Percentiles rank a stretch among this genome's conserved stretches.
phyloP scores from a whole-genome alignment of 2,797 vertebrate genomes.

The Triplophysa yarkandensis region DNA sequence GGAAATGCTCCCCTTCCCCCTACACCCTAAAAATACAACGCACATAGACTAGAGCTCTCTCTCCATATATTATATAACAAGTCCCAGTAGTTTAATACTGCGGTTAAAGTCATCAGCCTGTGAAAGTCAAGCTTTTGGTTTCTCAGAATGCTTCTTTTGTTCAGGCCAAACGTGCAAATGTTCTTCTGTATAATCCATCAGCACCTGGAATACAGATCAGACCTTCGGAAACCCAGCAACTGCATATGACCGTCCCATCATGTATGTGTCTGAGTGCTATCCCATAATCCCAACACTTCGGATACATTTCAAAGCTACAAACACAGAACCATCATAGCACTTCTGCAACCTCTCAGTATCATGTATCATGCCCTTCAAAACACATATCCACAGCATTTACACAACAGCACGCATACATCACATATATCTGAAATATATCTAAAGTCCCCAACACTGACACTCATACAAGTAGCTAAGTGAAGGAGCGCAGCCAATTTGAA shows the following conservation, averaged over 20 bases:
- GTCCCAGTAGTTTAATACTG: conserved; percentile 40
- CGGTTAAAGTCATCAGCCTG: conserved; percentile 42
- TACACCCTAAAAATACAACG: neutral
- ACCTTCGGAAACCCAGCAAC: conserved; percentile 52
- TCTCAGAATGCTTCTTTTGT: conserved; percentile 63
- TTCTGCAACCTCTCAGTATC: too few relatives aligned
- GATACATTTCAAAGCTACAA: too few relatives aligned
- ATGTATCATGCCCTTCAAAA: too few relatives aligned
- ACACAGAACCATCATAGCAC: too few relatives aligned
- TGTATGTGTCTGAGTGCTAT: neutral
- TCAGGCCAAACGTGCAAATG: conserved; percentile 61
- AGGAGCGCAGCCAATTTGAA: too few relatives aligned
- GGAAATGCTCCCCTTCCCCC: conserved; percentile 62
- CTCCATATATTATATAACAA: conserved; percentile 37
- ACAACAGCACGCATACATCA: too few relatives aligned
- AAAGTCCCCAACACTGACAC: too few relatives aligned
- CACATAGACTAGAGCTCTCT: neutral
- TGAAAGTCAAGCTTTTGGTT: conserved; percentile 55
- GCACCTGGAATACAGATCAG: conserved; percentile 76
- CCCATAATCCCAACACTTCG: too few relatives aligned
- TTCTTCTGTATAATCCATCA: conserved; percentile 72
- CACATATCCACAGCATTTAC: too few relatives aligned
- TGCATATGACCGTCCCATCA: conserved; percentile 60
- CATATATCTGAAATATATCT: too few relatives aligned
- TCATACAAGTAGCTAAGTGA: too few relatives aligned